A percentile compares a stretch with the other conserved stretches of the same genome.
phyloP scores from a whole-genome alignment of 2,888 invertebrate species.

The Pantelozetes paolii region DNA sequence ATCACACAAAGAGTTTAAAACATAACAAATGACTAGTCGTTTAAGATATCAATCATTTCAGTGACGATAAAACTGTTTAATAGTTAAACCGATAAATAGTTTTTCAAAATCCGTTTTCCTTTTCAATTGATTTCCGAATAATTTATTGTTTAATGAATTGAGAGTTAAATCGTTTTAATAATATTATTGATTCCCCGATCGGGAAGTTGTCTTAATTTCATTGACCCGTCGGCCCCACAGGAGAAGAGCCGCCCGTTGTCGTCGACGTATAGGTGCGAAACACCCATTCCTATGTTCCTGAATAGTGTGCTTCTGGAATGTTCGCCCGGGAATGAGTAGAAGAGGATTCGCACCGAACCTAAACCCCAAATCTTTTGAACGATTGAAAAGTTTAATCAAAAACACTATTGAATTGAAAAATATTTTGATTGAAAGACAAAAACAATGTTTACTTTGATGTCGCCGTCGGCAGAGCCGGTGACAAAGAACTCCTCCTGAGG shows the following conservation, averaged over 20 bases:
- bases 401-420: slow-evolving; percentile 38
- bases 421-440: background rate
- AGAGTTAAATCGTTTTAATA: slow-evolving; percentile 10
- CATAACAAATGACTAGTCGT: slow-evolving; percentile 30
- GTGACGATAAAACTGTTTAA: background rate
- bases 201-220: slow-evolving; percentile 91
- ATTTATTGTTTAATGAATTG: background rate
- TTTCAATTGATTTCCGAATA: slow-evolving; percentile 14
- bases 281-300: slow-evolving; percentile 93
- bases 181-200: slow-evolving; percentile 51
- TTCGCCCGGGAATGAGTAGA: slow-evolving; percentile 85
- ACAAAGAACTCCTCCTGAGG: slow-evolving; percentile 94
- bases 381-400: too few relatives aligned
- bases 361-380: slow-evolving; percentile 81
- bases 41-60: slow-evolving; percentile 7
- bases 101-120: background rate
- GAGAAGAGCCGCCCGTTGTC: slow-evolving; percentile 85
- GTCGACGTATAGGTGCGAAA: slow-evolving; percentile 90
- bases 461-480: slow-evolving; percentile 67
- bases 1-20: background rate
- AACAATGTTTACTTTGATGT: slow-evolving; percentile 55
- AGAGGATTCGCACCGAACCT: slow-evolving; percentile 69
- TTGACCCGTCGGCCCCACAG: slow-evolving; percentile 97
- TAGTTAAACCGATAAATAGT: background rate
- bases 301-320: slow-evolving; percentile 95